Evolutionary conservation across 2,888 invertebrate species (phyloP).

Genomic region (Seira musarum): DNA sequence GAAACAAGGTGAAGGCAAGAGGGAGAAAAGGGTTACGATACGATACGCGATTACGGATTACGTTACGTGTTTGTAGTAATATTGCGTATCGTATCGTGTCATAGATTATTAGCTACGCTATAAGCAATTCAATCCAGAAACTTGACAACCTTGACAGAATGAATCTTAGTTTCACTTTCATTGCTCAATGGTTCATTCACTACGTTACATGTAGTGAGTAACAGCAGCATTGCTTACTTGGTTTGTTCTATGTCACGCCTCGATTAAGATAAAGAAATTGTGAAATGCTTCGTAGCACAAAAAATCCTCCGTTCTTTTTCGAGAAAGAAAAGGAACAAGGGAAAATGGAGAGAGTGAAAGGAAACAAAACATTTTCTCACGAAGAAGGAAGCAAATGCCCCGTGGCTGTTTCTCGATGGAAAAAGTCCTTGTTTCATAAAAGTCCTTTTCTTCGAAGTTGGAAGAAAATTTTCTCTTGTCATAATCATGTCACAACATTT

Average conservation of each 20-base stretch:
- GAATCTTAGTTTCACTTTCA: background rate
- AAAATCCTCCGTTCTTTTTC: too few relatives aligned
- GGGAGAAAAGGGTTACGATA: conserved; percentile 20
- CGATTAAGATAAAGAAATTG: background rate
- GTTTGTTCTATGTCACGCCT: conserved; percentile 20
- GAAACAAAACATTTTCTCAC: too few relatives aligned
- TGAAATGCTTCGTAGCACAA: conserved; percentile 1
- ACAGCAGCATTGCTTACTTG: conserved; percentile 26
- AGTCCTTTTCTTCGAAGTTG: background rate
- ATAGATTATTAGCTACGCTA: conserved; percentile 42
- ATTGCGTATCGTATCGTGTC: conserved; percentile 31
- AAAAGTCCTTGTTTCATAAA: background rate
- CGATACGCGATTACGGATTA: too few relatives aligned
- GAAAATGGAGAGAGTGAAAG: too few relatives aligned
- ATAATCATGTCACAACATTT: conserved; percentile 52
- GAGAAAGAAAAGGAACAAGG: too few relatives aligned
- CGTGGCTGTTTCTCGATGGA: background rate
- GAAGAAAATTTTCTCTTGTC: conserved; percentile 29
- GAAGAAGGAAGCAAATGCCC: too few relatives aligned
- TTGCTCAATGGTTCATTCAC: conserved; percentile 19
- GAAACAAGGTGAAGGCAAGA: conserved; percentile 24
- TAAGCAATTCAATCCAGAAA: conserved; percentile 31
- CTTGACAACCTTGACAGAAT: conserved; percentile 26
- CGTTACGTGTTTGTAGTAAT: too few relatives aligned
- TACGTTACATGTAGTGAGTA: conserved; percentile 21